Base-by-base conservation (phyloP, 2,888 invertebrate genomes). In the Epirrhoe alternata region DNA sequence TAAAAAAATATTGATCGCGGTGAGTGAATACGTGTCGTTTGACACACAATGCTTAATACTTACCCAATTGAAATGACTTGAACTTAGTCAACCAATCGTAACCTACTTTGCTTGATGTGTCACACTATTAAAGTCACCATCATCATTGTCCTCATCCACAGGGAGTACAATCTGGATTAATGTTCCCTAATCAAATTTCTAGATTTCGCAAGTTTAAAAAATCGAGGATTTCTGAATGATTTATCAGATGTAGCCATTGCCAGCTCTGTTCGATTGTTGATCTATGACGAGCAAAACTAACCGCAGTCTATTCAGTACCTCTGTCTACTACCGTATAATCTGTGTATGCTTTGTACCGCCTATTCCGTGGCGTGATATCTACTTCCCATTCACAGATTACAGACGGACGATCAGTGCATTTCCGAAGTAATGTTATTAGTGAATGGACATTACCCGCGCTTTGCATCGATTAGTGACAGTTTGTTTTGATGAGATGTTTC, bases 351-450 rank as follows among this genome's bases (percentile, higher is more conserved):
- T 24, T 52, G 62, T 62, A 56, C 33, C 30, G 50, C 35, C 38
- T 58, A 51, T 57, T 66, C 60, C 63, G 70, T 51, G 55, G 6
- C 64, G 57, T 65, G 74, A 82, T 86, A 86, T 86, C 86, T 42
- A 75, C 76, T 77, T 78, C 84, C 80, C 83, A 81, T 81, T 80
- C 77, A 78, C 77, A 81, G 85, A 85, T 82, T 84, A 81, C 70
- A 68, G 71, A 71, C 77, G 76, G 79, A 77, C 74, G 74, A 69
- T 69, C 38, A 54, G 45, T 71, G 69, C 69, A 68, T 67, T 73
- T 72, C 68, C 70, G 66, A 67, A 49, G 52, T 8, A 24, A 38
- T 52, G 30, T 38, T 53, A 42, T 30, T 62, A 12, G 45, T 57
- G 66, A 62, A 59, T 47, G 62, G 51, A 38, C 54, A 54, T 64